These are phyloP conservation scores for Apogon hyalosoma DNA, from an alignment of 2,797 vertebrate genomes.

Conservation along the genomic window DNA sequence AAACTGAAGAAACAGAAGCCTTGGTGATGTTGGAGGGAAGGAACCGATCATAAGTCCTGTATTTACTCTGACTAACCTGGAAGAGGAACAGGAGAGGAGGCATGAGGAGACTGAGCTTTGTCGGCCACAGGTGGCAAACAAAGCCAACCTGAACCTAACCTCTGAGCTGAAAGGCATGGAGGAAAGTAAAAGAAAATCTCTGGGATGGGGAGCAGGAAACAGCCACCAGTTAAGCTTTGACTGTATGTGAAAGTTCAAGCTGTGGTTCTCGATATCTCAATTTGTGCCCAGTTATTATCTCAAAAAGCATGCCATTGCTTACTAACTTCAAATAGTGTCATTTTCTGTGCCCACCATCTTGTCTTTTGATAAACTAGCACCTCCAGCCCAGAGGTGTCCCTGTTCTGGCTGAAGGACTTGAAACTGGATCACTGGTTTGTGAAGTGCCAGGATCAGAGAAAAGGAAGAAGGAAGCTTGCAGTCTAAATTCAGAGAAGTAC, in stretches of 20 bases:
- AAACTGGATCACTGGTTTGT: too few species aligned
- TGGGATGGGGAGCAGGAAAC: neutral
- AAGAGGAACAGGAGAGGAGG: neutral
- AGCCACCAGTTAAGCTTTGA: neutral
- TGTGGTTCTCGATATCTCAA: neutral
- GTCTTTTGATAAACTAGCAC: neutral
- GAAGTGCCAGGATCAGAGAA: too few species aligned
- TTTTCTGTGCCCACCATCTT: neutral
- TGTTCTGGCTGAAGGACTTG: too few species aligned
- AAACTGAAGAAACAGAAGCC: neutral
- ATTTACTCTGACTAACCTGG: neutral
- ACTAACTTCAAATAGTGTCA: neutral
- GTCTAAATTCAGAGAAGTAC: too few species aligned
- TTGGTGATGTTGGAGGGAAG: neutral
- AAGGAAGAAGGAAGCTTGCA: too few species aligned
- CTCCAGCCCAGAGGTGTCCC: too few species aligned
- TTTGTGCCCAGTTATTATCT: neutral
- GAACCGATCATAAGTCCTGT: neutral
- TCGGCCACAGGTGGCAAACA: neutral
- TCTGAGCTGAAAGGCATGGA: neutral
- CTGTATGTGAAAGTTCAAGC: neutral
- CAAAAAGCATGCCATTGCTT: neutral
- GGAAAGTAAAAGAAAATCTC: neutral
- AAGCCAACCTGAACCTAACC: neutral
- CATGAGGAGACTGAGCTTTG: neutral